Conservation (phyloP, 2,888 invertebrate species). For the Sepiola atlantica region DNA sequence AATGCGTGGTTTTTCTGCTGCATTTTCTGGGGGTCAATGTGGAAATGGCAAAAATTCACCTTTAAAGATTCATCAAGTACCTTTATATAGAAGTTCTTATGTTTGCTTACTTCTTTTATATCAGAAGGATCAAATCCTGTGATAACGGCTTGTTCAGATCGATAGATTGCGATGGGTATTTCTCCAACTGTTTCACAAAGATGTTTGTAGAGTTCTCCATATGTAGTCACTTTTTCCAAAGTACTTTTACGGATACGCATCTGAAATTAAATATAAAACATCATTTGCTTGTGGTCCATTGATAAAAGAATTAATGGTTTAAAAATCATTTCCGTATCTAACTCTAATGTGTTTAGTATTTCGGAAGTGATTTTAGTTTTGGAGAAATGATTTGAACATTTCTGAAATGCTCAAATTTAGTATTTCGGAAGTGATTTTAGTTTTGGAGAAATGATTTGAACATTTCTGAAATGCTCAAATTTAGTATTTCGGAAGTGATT, state of each 20-base stretch:
- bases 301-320: no score
- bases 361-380: no score
- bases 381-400: no score
- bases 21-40: neutral
- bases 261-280: conserved; percentile 77
- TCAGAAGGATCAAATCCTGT: conserved; percentile 24
- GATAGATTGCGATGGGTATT: conserved; percentile 98
- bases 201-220: conserved; percentile 97
- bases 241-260: conserved; percentile 97
- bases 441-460: no score
- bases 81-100: conserved; percentile 45
- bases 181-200: conserved; percentile 97
- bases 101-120: conserved; percentile 40
- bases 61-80: neutral
- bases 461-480: no score
- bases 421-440: no score
- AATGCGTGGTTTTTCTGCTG: neutral
- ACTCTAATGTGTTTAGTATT: no score
- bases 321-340: no score
- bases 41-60: neutral
- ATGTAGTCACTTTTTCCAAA: conserved; percentile 94
- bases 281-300: neutral
- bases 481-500: no score
- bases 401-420: no score
- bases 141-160: conserved; percentile 81